Evolutionary conservation across 2,888 invertebrate genomes (phyloP).

Genomic region (Tortricodes alternella): DNA sequence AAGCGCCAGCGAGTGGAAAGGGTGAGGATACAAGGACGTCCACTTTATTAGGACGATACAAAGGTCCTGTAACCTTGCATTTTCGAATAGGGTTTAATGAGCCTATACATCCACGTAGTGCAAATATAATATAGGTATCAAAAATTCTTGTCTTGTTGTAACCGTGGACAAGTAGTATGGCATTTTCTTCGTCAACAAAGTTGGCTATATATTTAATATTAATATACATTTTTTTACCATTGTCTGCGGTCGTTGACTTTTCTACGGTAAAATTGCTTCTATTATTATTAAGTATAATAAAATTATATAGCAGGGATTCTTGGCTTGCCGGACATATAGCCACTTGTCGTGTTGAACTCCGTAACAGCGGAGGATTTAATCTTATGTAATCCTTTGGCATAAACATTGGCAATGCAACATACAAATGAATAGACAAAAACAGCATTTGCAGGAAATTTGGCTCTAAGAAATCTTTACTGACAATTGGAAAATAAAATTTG

Average conservation of each 20-base stretch:
- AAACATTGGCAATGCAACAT: constrained; percentile 79
- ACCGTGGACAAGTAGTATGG: constrained; percentile 67
- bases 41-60: constrained; percentile 68
- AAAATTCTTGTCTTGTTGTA: constrained; percentile 75
- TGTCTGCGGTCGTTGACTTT: constrained; percentile 58
- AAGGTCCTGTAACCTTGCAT: constrained; percentile 67
- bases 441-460: constrained; percentile 83
- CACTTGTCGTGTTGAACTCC: constrained; percentile 63
- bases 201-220: constrained; percentile 67
- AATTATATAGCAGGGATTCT: constrained; percentile 63
- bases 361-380: constrained; percentile 73
- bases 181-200: constrained; percentile 57
- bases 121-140: constrained; percentile 68
- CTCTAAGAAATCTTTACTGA: constrained; percentile 74
- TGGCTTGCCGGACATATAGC: constrained; percentile 65
- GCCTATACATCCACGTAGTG: constrained; percentile 58
- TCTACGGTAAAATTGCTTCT: constrained; percentile 65
- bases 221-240: constrained; percentile 63
- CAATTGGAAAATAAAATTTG: constrained; percentile 79
- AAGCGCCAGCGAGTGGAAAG: constrained; percentile 49
- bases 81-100: constrained; percentile 59
- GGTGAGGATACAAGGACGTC: constrained; percentile 66
- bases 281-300: constrained; percentile 57
- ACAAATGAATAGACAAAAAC: constrained; percentile 81
- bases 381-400: constrained; percentile 65